Percentiles rank a stretch among this genome's conserved stretches.
phyloP scores from a whole-genome alignment of 2,797 vertebrate genomes.

The Psittacula echo region DNA sequence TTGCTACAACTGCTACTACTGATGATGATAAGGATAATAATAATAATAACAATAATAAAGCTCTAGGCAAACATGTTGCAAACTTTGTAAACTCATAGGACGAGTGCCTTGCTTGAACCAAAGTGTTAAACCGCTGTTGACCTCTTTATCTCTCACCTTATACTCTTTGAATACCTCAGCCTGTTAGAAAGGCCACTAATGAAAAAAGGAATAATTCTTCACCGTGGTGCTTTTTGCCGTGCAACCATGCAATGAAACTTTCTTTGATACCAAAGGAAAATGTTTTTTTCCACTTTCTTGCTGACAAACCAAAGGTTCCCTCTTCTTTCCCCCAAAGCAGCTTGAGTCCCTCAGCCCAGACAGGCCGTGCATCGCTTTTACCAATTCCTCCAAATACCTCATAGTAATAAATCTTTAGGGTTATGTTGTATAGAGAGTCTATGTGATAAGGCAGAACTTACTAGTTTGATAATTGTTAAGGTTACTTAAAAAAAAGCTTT shows the following conservation, averaged over 20 bases:
- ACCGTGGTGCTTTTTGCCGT: conserved; percentile 97
- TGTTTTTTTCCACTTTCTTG: conserved; percentile 85
- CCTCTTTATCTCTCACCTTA: conserved; percentile 92
- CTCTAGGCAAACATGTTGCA: conserved; percentile 88
- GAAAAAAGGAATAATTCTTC: conserved; percentile 91
- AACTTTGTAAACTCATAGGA: conserved; percentile 98
- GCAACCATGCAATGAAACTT: conserved; percentile 99
- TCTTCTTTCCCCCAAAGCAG: conserved; percentile 65
- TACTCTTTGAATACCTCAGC: conserved; percentile 99
- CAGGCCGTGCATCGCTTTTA: conserved; percentile 94
- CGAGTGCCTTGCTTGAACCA: conserved; percentile 99
- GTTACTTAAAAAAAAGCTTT: conserved; percentile 91
- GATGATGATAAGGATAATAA: conserved; percentile 65
- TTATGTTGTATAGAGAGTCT: conserved; percentile 96
- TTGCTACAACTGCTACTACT: conserved; percentile 67
- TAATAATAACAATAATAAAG: conserved; percentile 63
- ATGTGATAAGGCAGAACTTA: conserved; percentile 94
- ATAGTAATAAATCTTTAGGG: conserved; percentile 97
- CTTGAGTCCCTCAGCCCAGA: conserved; percentile 76
- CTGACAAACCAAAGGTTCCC: conserved; percentile 96
- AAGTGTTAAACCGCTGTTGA: conserved; percentile 99
- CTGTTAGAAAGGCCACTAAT: conserved; percentile 96
- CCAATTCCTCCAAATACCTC: conserved; percentile 99
- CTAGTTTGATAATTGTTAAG: conserved; percentile 92
- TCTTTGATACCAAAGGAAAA: conserved; percentile 95